Conservation (phyloP, 2,797 vertebrate genomes). For the Microctenopoma steveboyesi region DNA sequence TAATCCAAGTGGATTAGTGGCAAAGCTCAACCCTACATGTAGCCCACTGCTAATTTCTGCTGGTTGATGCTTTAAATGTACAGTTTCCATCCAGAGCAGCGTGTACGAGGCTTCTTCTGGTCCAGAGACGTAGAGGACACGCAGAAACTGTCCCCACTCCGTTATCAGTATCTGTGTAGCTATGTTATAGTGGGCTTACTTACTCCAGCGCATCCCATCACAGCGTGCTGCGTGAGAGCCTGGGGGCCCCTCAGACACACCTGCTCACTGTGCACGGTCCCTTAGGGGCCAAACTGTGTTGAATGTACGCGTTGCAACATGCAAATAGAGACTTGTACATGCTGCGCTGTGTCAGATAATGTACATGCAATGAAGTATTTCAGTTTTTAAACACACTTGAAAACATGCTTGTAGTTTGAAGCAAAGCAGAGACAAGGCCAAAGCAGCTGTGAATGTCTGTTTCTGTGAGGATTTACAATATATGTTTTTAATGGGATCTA, state of each 20-base stretch:
- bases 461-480: not conserved
- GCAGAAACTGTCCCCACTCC: too few relatives aligned
- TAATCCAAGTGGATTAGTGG: conserved; percentile 80
- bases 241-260: conserved; percentile 51
- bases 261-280: conserved; percentile 55
- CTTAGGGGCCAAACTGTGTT: conserved; percentile 63
- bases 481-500: conserved; percentile 1
- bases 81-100: conserved; percentile 18
- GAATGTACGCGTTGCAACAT: conserved; percentile 69
- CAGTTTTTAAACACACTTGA: conserved; percentile 63
- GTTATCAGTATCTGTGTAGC: conserved; percentile 20
- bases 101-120: conserved; percentile 7
- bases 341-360: conserved; percentile 76
- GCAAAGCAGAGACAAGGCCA: not conserved
- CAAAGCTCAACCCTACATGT: conserved; percentile 71
- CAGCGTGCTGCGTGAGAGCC: conserved; percentile 44
- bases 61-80: conserved; percentile 54
- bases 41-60: conserved; percentile 59
- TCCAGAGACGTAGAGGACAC: conserved; percentile 7
- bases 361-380: conserved; percentile 82
- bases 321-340: conserved; percentile 75
- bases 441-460: not conserved
- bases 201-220: conserved; percentile 48
- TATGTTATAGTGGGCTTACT: conserved; percentile 33
- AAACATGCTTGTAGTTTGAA: conserved; percentile 18